These are phyloP conservation scores for Pelecanus crispus DNA, from an alignment of 2,113 vertebrate species.

Conservation along the genomic window DNA sequence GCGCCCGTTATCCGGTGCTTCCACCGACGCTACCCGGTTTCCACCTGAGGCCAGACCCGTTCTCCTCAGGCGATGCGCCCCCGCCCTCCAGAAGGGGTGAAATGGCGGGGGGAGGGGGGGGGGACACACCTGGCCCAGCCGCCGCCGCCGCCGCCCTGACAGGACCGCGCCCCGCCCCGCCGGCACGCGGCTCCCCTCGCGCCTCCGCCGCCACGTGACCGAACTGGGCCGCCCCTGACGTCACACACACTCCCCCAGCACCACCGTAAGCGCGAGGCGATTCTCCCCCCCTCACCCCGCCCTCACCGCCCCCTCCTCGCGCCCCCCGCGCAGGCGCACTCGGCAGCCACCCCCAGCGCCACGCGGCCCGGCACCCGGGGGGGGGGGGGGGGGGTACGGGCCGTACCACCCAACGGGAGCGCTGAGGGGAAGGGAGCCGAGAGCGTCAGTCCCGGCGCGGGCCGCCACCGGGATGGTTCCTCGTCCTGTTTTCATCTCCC, in stretches of 20 bases:
- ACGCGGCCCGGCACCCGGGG: neutral
- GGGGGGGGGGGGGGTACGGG: neutral
- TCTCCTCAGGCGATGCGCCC: neutral
- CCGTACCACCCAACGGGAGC: neutral
- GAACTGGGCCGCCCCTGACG: no score
- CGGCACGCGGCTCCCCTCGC: neutral
- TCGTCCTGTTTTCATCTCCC: no score
- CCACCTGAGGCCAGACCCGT: neutral
- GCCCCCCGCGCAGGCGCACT: neutral
- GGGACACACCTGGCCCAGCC: neutral
- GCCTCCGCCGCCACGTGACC: neutral
- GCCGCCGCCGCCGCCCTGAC: neutral
- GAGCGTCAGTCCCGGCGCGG: neutral
- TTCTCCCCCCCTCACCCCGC: no score
- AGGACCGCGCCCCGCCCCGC: neutral
- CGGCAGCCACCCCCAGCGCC: neutral
- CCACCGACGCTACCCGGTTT: accelerated
- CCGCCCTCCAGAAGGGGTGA: neutral
- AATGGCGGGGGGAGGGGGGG: neutral
- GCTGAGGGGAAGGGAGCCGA: neutral
- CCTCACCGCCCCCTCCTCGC: no score
- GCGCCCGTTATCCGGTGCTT: neutral
- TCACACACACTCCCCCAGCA: no score
- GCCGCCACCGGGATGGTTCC: neutral
- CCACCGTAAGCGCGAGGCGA: neutral